Base-by-base conservation (phyloP, 2,888 invertebrate genomes). In the Tryphoninae sp. region DNA sequence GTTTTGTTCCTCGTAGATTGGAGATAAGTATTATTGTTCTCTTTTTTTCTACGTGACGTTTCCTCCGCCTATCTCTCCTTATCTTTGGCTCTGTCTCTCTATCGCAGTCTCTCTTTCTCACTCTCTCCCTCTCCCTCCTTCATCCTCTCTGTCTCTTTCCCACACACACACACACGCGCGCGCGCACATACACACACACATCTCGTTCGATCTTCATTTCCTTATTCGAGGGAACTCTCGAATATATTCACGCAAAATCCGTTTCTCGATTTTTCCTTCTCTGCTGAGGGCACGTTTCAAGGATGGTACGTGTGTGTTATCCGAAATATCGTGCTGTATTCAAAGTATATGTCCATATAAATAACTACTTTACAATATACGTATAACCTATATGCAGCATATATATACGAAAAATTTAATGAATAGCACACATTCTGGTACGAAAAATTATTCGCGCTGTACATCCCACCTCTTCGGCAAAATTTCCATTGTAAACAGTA, bases 401-500 rank as follows among this genome's bases (percentile, higher is more conserved):
- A 33, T 19, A 55, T 42, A 11, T 6, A 19, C 1, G 42, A 13
- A 40, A 22, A 61, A 68, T 76, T 51, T 11, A 11, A 59, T 40
- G 26, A 19, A 58, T 51, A 42, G 4, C 40, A 0, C n/a, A 51
- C 33, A 49, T 59, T 22, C 33, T 22, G 16, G 1, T 40, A 23
- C 1, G 2, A 19, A 26, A 64, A 64, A 71, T 59, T 19, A 53
- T 51, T 64, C 53, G 40, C 16, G 11, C 7, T 7, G 26, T 45
- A 11, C 22, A 55, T 69, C 33, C 16, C 61, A 55, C 16, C 33
- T 45, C 68, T 80, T 68, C 65, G 59, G 51, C 2, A 49, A 81
- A 81, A 88, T 88, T 86, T 88, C 84, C 85, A 88, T 88, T 86
- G 84, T 85, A 88, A 86, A 88, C 86, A 78, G 80, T 55, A 82